These are phyloP conservation scores for Cyrtorhinus lividipennis DNA, from an alignment of 1,140 invertebrate genomes.

Conservation along the genomic window DNA sequence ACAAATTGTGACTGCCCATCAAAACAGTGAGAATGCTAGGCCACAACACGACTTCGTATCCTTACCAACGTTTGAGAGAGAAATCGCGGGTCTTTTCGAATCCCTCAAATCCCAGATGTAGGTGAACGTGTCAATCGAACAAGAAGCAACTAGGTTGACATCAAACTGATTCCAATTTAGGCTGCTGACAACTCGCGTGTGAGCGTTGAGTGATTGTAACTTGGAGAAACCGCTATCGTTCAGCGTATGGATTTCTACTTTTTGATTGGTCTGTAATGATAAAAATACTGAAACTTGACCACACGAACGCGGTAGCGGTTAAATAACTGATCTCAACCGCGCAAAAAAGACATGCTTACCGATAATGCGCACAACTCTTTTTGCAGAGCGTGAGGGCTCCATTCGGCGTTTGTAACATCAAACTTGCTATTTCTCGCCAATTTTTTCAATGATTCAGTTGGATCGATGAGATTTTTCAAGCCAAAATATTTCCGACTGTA, in stretches of 20 bases:
- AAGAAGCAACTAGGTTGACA: constrained; percentile 77
- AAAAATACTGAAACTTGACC: constrained; percentile 19
- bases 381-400: constrained; percentile 66
- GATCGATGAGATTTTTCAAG: constrained; percentile 59
- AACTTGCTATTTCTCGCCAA: constrained; percentile 82
- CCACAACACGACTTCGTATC: constrained; percentile 2
- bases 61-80: constrained; percentile 62
- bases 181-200: constrained; percentile 79
- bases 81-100: constrained; percentile 58
- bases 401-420: constrained; percentile 81
- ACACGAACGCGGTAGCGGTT: no score
- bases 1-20: no score
- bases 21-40: constrained; percentile 5
- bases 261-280: constrained; percentile 55
- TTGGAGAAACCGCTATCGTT: constrained; percentile 47
- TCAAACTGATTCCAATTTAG: constrained; percentile 85
- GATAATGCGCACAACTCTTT: constrained; percentile 77
- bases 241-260: constrained; percentile 69
- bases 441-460: constrained; percentile 55
- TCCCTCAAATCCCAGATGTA: constrained; percentile 88
- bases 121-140: constrained; percentile 85
- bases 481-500: constrained; percentile 61
- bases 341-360: constrained; percentile 39
- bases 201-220: constrained; percentile 59
- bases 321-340: no score